Evolutionary conservation across 1,140 invertebrate species (phyloP), one percentile per base, ranked within the genome.

Genomic region (Plodia interpunctella): DNA sequence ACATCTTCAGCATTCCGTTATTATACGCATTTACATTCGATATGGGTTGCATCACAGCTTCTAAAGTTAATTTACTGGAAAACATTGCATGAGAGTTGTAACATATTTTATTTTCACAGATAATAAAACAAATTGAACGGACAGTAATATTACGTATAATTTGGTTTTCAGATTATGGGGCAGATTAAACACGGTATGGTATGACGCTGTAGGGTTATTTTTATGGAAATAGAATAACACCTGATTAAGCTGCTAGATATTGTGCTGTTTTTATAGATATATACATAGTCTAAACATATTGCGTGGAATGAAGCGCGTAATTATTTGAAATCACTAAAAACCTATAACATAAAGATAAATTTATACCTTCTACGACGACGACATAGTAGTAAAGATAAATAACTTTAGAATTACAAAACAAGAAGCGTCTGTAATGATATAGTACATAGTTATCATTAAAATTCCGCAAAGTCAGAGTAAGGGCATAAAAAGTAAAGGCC

Each of bases 51-150:
- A 44, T 44, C 38, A 44, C n/a, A 15, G 38, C 38, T 44, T 44
- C 38, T 44, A 44, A 44, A 44, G 38, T 15, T 44, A 44, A 44
- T 44, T 15, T 17, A 15, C 13, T 44, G 38, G 38, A 44, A 44
- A 44, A 44, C 38, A n/a, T 44, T 44, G 13, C 38, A 44, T 44
- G 38, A 15, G 38, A 44, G 38, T 15, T 44, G 13, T 44, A 44
- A 44, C 38, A 44, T n/a, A 44, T 44, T 44, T 44, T 44, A 44
- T 44, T 44, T 44, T 44, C 38, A 44, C 38, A 44, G 38, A 44
- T 44, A 44, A 44, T 44, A 44, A 44, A 44, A 44, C 38, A 44
- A 44, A 44, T 44, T 44, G 38, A n/a, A 44, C 6, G 38, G 38
- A 44, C 15, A n/a, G 38, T 44, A 44, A 44, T 35, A 13, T 44